Evolutionary conservation across 2,888 invertebrate species (phyloP).

Genomic region (Herminia tarsipennalis): DNA sequence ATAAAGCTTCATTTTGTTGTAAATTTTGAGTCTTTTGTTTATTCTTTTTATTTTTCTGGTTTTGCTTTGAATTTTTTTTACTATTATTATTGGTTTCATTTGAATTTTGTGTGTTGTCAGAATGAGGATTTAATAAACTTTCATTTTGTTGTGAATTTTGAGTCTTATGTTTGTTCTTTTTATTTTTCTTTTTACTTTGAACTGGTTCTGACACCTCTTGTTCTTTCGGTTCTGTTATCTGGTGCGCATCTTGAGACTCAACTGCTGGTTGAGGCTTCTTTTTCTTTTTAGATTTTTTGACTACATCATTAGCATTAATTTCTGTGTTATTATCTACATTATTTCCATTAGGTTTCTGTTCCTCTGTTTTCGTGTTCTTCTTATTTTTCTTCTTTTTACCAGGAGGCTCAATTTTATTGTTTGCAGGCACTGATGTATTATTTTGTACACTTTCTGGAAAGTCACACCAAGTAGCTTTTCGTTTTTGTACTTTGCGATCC

Average conservation of each 20-base stretch:
- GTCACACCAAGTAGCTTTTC: constrained; percentile 84
- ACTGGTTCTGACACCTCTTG: no score
- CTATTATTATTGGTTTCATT: constrained; percentile 7
- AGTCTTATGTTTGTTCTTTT: constrained; percentile 41
- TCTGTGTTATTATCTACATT: constrained; percentile 1
- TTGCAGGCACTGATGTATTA: no score
- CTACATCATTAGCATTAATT: neutral
- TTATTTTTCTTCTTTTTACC: constrained; percentile 49
- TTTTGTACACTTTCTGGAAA: constrained; percentile 68
- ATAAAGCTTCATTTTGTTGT: constrained; percentile 12
- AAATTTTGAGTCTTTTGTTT: constrained; percentile 33
- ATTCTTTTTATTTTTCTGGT: constrained; percentile 42
- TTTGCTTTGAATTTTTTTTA: neutral
- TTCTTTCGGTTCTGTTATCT: no score
- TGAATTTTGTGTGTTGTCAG: neutral
- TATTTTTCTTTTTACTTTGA: constrained; percentile 21
- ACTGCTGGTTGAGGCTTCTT: constrained; percentile 9
- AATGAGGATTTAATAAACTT: constrained; percentile 8
- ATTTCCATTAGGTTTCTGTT: neutral
- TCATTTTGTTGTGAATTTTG: constrained; percentile 15
- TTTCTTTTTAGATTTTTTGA: constrained; percentile 24
- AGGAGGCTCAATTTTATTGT: constrained; percentile 20
- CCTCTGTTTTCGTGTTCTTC: constrained; percentile 31
- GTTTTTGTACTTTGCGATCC: constrained; percentile 75
- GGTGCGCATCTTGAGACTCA: constrained; percentile 11